A percentile compares a stretch with the other conserved stretches of the same genome.
Evolutionary conservation across 2,888 invertebrate genomes (phyloP).

Genomic region (Orthosia cruda): DNA sequence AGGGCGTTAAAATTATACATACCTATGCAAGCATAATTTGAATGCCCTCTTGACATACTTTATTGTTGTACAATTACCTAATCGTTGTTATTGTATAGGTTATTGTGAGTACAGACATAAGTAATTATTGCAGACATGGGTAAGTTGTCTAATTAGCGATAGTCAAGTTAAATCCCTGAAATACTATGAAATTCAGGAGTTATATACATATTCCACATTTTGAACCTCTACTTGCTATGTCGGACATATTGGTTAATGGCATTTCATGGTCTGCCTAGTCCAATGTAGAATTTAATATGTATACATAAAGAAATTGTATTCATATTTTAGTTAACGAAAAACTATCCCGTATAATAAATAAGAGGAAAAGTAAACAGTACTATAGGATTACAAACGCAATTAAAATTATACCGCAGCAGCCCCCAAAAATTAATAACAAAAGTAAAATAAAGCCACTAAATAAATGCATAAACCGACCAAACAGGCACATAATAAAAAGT

Average conservation of each 20-base stretch:
- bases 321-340: background rate
- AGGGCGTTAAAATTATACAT: background rate
- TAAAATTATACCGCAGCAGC: slow-evolving; percentile 42
- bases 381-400: slow-evolving; percentile 41
- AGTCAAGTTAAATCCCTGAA: background rate
- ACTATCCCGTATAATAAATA: background rate
- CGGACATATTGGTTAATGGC: background rate
- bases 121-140: background rate
- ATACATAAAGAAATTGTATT: too few species aligned
- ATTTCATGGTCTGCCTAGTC: background rate
- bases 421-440: slow-evolving; percentile 65
- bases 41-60: background rate
- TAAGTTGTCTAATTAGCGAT: background rate
- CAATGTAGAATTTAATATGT: too few species aligned
- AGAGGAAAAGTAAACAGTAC: background rate
- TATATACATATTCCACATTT: background rate
- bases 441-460: slow-evolving; percentile 65
- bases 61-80: background rate
- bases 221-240: background rate
- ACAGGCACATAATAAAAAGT: slow-evolving; percentile 83
- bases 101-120: slow-evolving; percentile 4
- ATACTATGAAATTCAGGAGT: background rate
- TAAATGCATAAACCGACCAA: slow-evolving; percentile 74
- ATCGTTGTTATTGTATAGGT: background rate
- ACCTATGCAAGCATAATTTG: too few species aligned